Base-by-base conservation (phyloP, 2,797 vertebrate genomes). In the Onychomys arenicola region DNA sequence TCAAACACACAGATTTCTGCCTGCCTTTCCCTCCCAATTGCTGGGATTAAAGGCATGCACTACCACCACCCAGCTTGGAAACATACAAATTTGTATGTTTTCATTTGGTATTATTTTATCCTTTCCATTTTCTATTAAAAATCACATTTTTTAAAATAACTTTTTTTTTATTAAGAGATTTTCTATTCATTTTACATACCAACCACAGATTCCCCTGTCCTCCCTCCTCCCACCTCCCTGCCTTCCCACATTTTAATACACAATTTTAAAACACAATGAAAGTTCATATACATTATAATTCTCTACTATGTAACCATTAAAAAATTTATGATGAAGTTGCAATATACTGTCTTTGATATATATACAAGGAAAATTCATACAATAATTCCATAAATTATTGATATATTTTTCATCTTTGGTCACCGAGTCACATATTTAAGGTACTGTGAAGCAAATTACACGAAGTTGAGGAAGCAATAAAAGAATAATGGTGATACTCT, bases 401-500 rank as follows among this genome's bases (percentile, higher is more conserved):
- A 46, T 37, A 34, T 6, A 57, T 57, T 88, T n/a, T 85, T 94
- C 6, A 78, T 77, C 11, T 94, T 81, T 81, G 5, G 91, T 89
- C 61, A 73, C 34, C 21, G 80, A 32, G 25, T 91, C 82, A 90
- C 23, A 43, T 63, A 8, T 86, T 93, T 96, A 95, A 9, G 21
- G 55, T 29, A 9, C 40, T 93, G 57, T 85, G 34, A 92, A 90
- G 75, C 3, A 11, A 93, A 95, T 95, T 95, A 65, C 9, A 59
- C 63, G 37, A 91, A 46, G 5, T 82, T 5, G 71, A 87, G 49
- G 55, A 63, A 84, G 13, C 40, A 97, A 81, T 87, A 88, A 95
- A 23, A 34, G 4, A 37, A 91, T 96, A 92, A 88, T 80, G 34
- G 13, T 43, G 13, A 89, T 34, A 95, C 77, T 91, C 86, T 97